These are phyloP conservation scores for Cyanoliseus patagonus DNA, from an alignment of 2,113 vertebrate genomes.

Conservation along the genomic window DNA sequence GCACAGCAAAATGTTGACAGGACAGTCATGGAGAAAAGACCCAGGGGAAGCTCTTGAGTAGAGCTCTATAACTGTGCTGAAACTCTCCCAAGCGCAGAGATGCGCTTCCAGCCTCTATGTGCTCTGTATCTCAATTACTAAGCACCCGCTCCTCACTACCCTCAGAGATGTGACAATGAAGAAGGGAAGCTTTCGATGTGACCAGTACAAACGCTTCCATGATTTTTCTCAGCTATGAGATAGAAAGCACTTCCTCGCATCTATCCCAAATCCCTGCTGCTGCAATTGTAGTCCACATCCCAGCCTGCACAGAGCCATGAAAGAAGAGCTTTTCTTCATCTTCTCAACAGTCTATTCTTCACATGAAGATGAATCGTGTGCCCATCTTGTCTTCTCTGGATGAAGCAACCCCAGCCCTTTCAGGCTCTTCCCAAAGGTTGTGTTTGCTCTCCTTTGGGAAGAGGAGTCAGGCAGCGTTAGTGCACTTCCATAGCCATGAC, in stretches of 20 bases:
- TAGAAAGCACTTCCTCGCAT: neutral
- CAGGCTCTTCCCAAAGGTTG: neutral
- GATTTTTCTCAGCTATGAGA: neutral
- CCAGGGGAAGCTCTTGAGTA: accelerated
- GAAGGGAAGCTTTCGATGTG: neutral
- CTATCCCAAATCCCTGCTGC: neutral
- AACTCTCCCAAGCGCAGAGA: neutral
- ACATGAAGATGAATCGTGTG: neutral
- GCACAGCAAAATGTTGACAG: accelerated
- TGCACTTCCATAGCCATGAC: neutral
- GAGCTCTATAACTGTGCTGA: accelerated
- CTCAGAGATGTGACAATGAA: accelerated
- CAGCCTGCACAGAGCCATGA: neutral
- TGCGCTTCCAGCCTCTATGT: neutral
- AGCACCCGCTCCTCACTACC: neutral
- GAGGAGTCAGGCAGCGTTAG: neutral
- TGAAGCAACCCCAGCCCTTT: neutral
- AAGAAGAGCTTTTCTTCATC: neutral
- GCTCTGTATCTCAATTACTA: neutral
- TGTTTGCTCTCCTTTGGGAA: neutral
- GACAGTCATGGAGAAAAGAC: neutral
- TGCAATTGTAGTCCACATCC: neutral
- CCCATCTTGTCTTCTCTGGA: neutral
- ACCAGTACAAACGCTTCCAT: accelerated
- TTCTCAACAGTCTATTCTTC: neutral